Base-by-base conservation (phyloP, 2,888 invertebrate genomes). In the Scotopteryx bipunctaria region DNA sequence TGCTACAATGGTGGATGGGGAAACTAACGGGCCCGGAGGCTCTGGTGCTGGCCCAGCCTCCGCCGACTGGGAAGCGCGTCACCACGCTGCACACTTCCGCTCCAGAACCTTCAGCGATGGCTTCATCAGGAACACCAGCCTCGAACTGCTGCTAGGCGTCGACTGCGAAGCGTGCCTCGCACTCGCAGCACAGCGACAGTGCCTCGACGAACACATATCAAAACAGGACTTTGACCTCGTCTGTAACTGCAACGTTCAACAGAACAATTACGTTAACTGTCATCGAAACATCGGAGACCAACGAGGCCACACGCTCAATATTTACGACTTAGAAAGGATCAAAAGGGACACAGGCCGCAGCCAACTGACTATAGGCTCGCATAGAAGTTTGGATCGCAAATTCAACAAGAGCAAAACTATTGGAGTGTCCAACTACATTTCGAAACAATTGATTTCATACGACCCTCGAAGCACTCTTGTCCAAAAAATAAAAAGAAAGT, bases 61-160 rank as follows among this genome's bases (percentile, higher is more conserved):
- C 40, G 44, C 67, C 16, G 83, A 86, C 56, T 85, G 81, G 71
- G 86, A 86, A 46, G 66, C 79, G 1, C 76, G 76, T 33, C 81
- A 78, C 38, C 83, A 82, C 38, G 73, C 79, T 2, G 67, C 86
- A 29, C 83, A 87, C 57, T 89, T 89, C 59, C 83, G 91, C 41
- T 90, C 91, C 5, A 79, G 91, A 14, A 91, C 91, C 2, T 89
- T 91, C 64, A 91, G 91, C 61, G 91, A 91, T 49, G 91, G 91
- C 38, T 91, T 91, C 65, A 83, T 91, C 54, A 76, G 88, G 55
- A 91, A 91, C 65, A 86, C 88, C 25, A 91, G 91, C 63, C 84
- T 91, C 16, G 91, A 91, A 59, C 79, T 91, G 1, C 73, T 91
- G 2, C 82, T 91, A 2, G 91, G 91, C n/a, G 88, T 90, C 13